Percentiles rank a stretch among this genome's conserved stretches.
phyloP scores from a whole-genome alignment of 2,113 vertebrate genomes.

The Dromiciops gliroides region DNA sequence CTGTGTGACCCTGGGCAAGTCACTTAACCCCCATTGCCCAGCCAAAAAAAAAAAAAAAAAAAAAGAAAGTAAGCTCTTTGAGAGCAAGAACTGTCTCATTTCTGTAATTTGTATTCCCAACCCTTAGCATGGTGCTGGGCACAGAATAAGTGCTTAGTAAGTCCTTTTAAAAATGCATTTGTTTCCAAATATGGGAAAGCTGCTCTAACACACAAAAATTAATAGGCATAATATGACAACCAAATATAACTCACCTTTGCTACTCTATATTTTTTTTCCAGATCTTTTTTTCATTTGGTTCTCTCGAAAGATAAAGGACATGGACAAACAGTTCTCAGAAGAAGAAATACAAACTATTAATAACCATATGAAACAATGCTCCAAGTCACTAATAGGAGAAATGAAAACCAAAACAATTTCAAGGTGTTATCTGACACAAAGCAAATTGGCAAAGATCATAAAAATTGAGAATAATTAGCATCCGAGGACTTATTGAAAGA shows the following conservation, averaged over 20 bases:
- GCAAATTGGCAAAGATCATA: not conserved
- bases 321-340: not conserved
- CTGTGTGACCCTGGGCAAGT: too few species aligned
- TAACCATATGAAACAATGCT: not conserved
- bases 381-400: not conserved
- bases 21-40: too few species aligned
- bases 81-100: not conserved
- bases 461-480: not conserved
- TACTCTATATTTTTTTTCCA: not conserved
- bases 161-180: not conserved
- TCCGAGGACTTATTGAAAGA: not conserved
- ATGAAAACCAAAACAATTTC: not conserved
- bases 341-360: not conserved
- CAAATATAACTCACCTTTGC: not conserved
- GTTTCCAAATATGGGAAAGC: not conserved
- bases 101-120: not conserved
- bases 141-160: not conserved
- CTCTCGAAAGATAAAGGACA: not conserved
- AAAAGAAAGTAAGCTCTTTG: not conserved
- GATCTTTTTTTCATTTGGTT: not conserved
- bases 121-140: not conserved
- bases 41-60: too few species aligned
- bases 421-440: not conserved
- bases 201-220: not conserved
- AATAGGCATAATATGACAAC: not conserved